phyloP scores from a whole-genome alignment of 1,140 invertebrate genomes.

The Microplitis mediator region DNA sequence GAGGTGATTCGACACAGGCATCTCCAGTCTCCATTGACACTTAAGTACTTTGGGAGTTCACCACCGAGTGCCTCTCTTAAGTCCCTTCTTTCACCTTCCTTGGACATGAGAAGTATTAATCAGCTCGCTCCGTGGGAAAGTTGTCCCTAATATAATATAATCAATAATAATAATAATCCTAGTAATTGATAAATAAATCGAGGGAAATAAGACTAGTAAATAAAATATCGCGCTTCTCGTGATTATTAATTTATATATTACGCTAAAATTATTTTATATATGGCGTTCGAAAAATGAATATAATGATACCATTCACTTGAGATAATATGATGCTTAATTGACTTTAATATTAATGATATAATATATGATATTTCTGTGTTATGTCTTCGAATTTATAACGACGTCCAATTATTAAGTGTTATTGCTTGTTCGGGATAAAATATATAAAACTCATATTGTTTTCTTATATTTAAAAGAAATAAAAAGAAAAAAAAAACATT shows the following conservation, averaged over 20 bases:
- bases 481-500: background rate
- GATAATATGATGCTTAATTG: constrained; percentile 50
- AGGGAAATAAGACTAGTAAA: constrained; percentile 19
- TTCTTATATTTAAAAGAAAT: constrained; percentile 17
- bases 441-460: constrained; percentile 10
- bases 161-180: background rate
- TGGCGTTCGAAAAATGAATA: constrained; percentile 10
- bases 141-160: constrained; percentile 41
- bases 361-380: constrained; percentile 44
- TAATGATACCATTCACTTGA: background rate
- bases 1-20: constrained; percentile 73
- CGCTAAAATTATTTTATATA: background rate
- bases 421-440: constrained; percentile 22
- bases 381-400: constrained; percentile 41
- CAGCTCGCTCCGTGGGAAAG: constrained; percentile 60
- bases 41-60: constrained; percentile 62
- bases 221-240: constrained; percentile 20
- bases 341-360: constrained; percentile 38
- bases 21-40: constrained; percentile 69
- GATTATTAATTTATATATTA: constrained; percentile 19
- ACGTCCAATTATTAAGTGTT: constrained; percentile 21
- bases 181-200: constrained; percentile 24
- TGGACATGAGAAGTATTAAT: constrained; percentile 59
- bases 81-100: constrained; percentile 67
- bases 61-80: constrained; percentile 64